Evolutionary conservation across 2,113 vertebrate genomes (phyloP).

Genomic region (Pseudorasbora parva): DNA sequence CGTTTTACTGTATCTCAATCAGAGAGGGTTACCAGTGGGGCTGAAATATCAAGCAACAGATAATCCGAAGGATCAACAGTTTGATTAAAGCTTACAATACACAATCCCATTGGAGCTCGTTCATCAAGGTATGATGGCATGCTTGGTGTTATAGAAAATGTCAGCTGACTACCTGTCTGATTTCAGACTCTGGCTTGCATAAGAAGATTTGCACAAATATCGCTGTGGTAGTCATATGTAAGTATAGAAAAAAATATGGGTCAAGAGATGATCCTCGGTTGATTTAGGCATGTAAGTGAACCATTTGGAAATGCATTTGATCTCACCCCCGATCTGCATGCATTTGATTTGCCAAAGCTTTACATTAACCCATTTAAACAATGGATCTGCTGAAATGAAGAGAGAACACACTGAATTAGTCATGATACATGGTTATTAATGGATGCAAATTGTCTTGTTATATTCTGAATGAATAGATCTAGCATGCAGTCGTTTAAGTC

Average conservation of each 20-base stretch:
- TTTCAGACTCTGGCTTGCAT: slow-evolving; percentile 19
- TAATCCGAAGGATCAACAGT: slow-evolving; percentile 31
- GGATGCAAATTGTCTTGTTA: background rate
- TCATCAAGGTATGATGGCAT: slow-evolving; percentile 25
- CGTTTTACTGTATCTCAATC: slow-evolving; percentile 16
- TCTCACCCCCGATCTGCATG: background rate
- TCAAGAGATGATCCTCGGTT: background rate
- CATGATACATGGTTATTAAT: too few relatives aligned
- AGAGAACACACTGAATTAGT: background rate
- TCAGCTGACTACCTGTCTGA: slow-evolving; percentile 44
- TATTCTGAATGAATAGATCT: background rate
- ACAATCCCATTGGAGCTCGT: slow-evolving; percentile 15
- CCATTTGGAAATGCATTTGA: background rate
- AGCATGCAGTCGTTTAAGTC: background rate
- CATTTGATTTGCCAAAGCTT: background rate
- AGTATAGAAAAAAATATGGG: background rate
- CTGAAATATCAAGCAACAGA: slow-evolving; percentile 30
- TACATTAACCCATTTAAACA: background rate
- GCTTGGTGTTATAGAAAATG: slow-evolving; percentile 27
- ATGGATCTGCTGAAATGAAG: background rate
- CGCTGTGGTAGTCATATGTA: background rate
- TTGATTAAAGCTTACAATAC: background rate
- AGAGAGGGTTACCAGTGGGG: background rate
- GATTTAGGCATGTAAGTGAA: background rate
- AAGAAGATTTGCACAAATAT: background rate